Percentiles rank a stretch among this genome's conserved stretches.
phyloP scores from a whole-genome alignment of 1,140 invertebrate species.

The Magallana ariakensis region DNA sequence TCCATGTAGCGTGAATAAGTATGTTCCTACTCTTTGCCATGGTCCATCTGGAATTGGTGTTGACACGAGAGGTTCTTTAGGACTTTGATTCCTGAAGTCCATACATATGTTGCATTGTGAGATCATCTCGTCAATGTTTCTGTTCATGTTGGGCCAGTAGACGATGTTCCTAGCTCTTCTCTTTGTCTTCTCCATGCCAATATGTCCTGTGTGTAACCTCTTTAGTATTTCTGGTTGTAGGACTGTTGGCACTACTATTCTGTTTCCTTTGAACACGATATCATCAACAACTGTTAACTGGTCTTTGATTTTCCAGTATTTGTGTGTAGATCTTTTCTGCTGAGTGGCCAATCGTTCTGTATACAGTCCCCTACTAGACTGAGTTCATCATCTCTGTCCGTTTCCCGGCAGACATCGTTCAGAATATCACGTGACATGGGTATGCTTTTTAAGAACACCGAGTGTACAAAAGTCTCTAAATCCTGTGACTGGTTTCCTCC shows the following conservation, averaged over 20 bases:
- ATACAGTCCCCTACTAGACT: slow-evolving; percentile 30
- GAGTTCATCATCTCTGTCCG: slow-evolving; percentile 43
- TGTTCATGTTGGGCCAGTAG: slow-evolving; percentile 57
- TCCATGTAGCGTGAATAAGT: background rate
- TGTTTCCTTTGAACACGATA: slow-evolving; percentile 59
- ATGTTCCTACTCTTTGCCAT: slow-evolving; percentile 41
- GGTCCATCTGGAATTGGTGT: slow-evolving; percentile 40
- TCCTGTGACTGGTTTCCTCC: background rate
- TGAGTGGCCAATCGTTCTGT: slow-evolving; percentile 30
- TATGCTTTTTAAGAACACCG: background rate
- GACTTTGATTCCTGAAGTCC: slow-evolving; percentile 22
- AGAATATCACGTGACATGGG: background rate
- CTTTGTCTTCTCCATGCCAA: slow-evolving; percentile 56
- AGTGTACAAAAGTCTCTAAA: background rate
- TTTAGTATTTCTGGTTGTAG: slow-evolving; percentile 53
- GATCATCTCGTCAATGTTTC: slow-evolving; percentile 14
- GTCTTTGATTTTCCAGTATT: slow-evolving; percentile 58
- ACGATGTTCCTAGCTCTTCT: slow-evolving; percentile 51
- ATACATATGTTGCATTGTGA: slow-evolving; percentile 28
- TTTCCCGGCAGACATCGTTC: slow-evolving; percentile 39
- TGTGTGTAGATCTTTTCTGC: background rate
- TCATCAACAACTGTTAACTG: slow-evolving; percentile 47
- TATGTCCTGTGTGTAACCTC: slow-evolving; percentile 58
- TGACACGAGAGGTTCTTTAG: slow-evolving; percentile 44
- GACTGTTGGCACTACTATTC: slow-evolving; percentile 50